A percentile compares a stretch with the other conserved stretches of the same genome.
Conservation (phyloP, 1,140 invertebrate species). For the Belonocnema kinseyi region DNA sequence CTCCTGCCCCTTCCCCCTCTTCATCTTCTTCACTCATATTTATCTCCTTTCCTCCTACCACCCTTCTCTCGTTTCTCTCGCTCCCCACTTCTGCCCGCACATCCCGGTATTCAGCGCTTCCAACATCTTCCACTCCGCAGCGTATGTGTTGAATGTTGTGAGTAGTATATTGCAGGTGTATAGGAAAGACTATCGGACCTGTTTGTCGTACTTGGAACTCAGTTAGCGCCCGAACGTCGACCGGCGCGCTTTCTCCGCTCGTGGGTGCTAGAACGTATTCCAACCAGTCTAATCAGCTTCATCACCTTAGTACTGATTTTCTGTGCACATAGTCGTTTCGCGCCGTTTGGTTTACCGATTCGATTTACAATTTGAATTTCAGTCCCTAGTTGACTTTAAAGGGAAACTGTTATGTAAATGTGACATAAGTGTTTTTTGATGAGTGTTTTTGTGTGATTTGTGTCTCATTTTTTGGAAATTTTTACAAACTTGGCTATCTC, state of each 20-base stretch:
- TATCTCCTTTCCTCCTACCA: slow-evolving; percentile 49
- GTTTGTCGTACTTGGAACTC: slow-evolving; percentile 58
- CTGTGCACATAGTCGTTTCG: slow-evolving; percentile 20
- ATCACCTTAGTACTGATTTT: neutral
- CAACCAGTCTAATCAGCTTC: slow-evolving; percentile 31
- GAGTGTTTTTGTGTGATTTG: too few species aligned
- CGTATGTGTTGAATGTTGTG: slow-evolving; percentile 33
- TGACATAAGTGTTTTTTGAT: too few species aligned
- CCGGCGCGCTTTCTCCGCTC: slow-evolving; percentile 54
- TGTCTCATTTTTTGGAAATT: too few species aligned
- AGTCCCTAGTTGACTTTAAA: too few species aligned
- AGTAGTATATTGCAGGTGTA: slow-evolving; percentile 57
- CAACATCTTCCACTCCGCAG: slow-evolving; percentile 49
- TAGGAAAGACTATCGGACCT: slow-evolving; percentile 55
- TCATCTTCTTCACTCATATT: slow-evolving; percentile 40
- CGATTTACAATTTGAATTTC: too few species aligned
- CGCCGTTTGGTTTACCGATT: neutral
- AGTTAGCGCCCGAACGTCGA: slow-evolving; percentile 64
- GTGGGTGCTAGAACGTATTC: slow-evolving; percentile 33
- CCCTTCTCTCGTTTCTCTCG: slow-evolving; percentile 46
- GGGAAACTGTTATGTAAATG: too few species aligned
- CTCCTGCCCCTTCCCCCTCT: slow-evolving; percentile 37
- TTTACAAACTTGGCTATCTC: too few species aligned
- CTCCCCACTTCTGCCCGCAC: slow-evolving; percentile 45
- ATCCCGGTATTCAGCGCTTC: slow-evolving; percentile 36